phyloP scores from a whole-genome alignment of 1,140 invertebrate genomes.

The Mya arenaria region DNA sequence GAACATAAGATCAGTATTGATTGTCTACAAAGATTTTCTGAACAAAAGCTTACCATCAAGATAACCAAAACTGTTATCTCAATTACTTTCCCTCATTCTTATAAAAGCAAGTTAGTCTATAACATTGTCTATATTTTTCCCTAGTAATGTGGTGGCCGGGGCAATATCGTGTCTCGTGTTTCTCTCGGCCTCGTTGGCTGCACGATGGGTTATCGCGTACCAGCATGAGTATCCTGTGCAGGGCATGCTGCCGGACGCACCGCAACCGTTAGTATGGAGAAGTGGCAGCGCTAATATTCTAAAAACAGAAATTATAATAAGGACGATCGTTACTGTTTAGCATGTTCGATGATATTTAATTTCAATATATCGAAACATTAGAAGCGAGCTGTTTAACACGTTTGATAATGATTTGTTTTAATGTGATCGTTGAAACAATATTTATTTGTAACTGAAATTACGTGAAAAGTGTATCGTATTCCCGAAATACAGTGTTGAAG shows the following conservation, averaged over 20 bases:
- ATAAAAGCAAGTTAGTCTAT: too few relatives aligned
- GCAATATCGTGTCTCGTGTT: neutral
- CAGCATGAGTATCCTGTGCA: neutral
- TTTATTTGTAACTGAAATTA: neutral
- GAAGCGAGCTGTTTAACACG: neutral
- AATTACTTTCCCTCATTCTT: too few relatives aligned
- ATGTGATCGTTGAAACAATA: neutral
- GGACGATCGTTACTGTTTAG: neutral
- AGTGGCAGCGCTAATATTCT: neutral
- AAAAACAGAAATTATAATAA: neutral
- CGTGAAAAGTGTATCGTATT: neutral
- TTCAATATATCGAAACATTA: neutral
- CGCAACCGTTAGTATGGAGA: neutral
- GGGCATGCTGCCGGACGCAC: neutral
- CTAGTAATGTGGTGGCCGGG: constrained; percentile 5
- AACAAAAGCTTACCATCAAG: too few relatives aligned
- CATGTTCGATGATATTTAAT: neutral
- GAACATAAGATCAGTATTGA: too few relatives aligned
- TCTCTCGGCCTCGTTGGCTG: neutral
- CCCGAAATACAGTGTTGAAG: neutral
- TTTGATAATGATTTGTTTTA: neutral
- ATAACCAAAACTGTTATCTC: too few relatives aligned
- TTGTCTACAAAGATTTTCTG: too few relatives aligned
- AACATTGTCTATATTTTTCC: neutral
- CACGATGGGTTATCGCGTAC: neutral